phyloP scores from a whole-genome alignment of 2,888 invertebrate genomes.

The Cryptus viduatorius region DNA sequence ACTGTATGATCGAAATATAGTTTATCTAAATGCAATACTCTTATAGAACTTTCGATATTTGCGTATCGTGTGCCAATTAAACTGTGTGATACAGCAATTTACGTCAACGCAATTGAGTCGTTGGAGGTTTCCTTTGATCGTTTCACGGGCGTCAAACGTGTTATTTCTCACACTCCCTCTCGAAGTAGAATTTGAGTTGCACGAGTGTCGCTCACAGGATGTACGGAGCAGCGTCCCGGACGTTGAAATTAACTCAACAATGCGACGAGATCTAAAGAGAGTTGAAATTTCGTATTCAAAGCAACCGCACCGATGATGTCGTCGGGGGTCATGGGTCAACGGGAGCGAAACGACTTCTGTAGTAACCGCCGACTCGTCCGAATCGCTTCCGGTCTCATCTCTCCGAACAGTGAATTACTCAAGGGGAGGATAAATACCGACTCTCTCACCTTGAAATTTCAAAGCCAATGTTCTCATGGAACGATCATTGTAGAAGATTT shows the following conservation, averaged over 20 bases:
- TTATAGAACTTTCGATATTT: too few species aligned
- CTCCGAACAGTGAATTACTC: conserved; percentile 25
- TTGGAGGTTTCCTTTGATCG: conserved; percentile 38
- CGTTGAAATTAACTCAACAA: conserved; percentile 48
- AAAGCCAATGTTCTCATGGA: too few species aligned
- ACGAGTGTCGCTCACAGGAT: conserved; percentile 43
- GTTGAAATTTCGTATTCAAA: conserved; percentile 59
- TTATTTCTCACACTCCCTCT: conserved; percentile 29
- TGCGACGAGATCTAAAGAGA: conserved; percentile 16
- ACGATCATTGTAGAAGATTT: too few species aligned
- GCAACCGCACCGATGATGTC: conserved; percentile 26
- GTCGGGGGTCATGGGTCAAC: conserved; percentile 29
- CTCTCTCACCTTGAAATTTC: too few species aligned
- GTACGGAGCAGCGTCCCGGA: conserved; percentile 47
- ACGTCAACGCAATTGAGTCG: conserved; percentile 6
- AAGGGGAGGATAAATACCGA: too few species aligned
- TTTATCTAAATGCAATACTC: too few species aligned
- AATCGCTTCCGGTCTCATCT: conserved; percentile 27
- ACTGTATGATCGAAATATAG: too few species aligned
- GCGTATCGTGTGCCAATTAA: too few species aligned
- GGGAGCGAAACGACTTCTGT: conserved; percentile 28
- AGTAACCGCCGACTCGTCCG: conserved; percentile 30
- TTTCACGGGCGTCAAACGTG: conserved; percentile 36
- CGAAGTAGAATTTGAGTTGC: conserved; percentile 42
- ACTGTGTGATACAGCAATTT: too few species aligned